Base-by-base conservation (phyloP, 2,797 vertebrate genomes). In the Hyperoplus lanceolatus region DNA sequence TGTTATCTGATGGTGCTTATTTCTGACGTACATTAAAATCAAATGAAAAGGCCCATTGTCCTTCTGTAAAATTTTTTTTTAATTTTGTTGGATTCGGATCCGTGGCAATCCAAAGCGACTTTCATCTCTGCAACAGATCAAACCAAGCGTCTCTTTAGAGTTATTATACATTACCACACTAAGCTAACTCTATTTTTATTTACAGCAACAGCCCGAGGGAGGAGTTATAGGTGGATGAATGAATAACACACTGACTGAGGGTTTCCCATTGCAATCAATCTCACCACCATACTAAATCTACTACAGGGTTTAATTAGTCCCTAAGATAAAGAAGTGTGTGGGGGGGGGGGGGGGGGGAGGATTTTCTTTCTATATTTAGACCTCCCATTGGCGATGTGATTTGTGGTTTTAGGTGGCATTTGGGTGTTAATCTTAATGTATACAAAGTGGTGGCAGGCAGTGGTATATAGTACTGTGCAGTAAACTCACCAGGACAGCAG, bases 401-500 rank as follows among this genome's bases (percentile, higher is more conserved):
- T 54, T 73, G 41, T 50, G 51, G 36, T 64, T 76, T 53, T n/a
- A 51, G 18, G 11, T 53, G n/a, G 45, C 46, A 48, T 51, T 29
- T n/a, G 15, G 1, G 41, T 29, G 2, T 69, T 51, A 18, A 66
- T 49, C 36, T 71, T 6, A 7, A 16, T 36, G 58, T 38, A 5
- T 10, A 18, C 36, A 42, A 18, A 14, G 55, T 12, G 53, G 70
- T 46, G 41, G 60, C 42, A 58, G 46, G 48, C 43, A 21, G 10
- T 42, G 0, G 6, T 0, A n/a, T 18, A 42, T 15, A 36, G 54
- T 18, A 8, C 13, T 72, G 67, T 86, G 88, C 55, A 86, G 77
- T 88, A 3, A 77, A 79, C 96, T 94, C 92, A 99, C 98, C 97
- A 94, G 98, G 98, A 87, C 96, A 99, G 90, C 97, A 99, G 83